phyloP scores from a whole-genome alignment of 2,113 vertebrate genomes.

The Macquaria ambigua region DNA sequence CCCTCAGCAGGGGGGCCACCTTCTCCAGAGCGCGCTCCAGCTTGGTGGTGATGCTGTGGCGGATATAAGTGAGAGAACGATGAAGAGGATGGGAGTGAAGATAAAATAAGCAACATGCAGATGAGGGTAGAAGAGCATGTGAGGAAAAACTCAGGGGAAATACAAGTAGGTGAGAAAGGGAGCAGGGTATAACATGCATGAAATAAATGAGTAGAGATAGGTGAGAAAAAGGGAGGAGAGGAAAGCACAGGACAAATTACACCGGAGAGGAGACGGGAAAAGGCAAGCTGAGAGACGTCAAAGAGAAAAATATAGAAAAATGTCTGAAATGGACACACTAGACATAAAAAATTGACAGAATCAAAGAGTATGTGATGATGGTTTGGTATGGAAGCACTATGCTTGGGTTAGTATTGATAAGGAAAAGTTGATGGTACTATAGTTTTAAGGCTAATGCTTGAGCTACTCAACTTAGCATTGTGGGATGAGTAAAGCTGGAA shows the following conservation, averaged over 20 bases:
- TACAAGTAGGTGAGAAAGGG: slow-evolving; percentile 7
- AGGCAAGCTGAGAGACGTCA: background rate
- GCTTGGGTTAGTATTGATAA: slow-evolving; percentile 56
- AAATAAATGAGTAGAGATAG: slow-evolving; percentile 3
- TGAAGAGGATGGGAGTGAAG: slow-evolving; percentile 26
- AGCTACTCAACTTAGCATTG: slow-evolving; percentile 11
- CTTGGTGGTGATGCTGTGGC: slow-evolving; percentile 96
- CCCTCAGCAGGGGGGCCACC: slow-evolving; percentile 97
- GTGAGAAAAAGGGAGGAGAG: slow-evolving; percentile 15
- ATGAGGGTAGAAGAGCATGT: slow-evolving; percentile 14
- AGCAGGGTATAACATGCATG: slow-evolving; percentile 29
- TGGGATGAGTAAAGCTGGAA: slow-evolving; percentile 31
- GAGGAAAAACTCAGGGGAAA: background rate
- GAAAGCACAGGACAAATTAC: slow-evolving; percentile 24
- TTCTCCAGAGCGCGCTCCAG: slow-evolving; percentile 99
- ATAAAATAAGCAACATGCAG: slow-evolving; percentile 23
- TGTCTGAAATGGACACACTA: slow-evolving; percentile 43
- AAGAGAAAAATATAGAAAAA: slow-evolving; percentile 27
- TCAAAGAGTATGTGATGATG: slow-evolving; percentile 25
- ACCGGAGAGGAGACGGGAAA: slow-evolving; percentile 3
- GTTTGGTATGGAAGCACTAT: slow-evolving; percentile 39
- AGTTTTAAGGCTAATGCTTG: slow-evolving; percentile 19
- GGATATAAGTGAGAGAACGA: slow-evolving; percentile 9
- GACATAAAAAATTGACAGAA: slow-evolving; percentile 26
- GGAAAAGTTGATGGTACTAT: slow-evolving; percentile 12